Base-by-base conservation (phyloP, 2,113 vertebrate species). In the Platycercus adscitus region DNA sequence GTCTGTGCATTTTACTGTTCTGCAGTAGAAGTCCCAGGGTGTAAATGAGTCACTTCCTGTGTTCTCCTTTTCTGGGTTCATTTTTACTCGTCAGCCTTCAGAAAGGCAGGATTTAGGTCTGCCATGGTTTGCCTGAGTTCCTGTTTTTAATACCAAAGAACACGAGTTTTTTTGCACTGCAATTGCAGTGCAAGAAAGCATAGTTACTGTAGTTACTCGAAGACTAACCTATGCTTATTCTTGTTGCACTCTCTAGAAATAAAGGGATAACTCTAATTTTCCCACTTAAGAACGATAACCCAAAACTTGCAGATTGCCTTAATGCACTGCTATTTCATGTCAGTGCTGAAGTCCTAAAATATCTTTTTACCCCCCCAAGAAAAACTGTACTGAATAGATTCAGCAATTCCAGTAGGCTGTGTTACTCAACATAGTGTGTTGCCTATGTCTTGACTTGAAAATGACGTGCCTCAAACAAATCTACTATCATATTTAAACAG, bases 31-130 rank as follows among this genome's bases (percentile, higher is more conserved):
- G 55, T 81, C 25, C 0, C 1, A 63, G 86, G 61, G 50, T 89
- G 14, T 75, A 28, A 91, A 75, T 86, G 65, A 96, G 70, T 95
- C 83, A 91, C 31, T 92, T 97, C 94, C 86, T 9, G 3, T 50
- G 23, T 77, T 83, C 31, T 60, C 9, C 41, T n/a, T 31, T 56
- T 49, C 23, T 85, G 70, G 25, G 25, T 88, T 88, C 4, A 15
- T 84, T 93, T 88, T 69, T 56, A 21, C 58, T 70, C 78, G 69
- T 71, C 65, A 78, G 73, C 50, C 11, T 78, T 85, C 35, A 61
- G 18, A 90, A 86, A 75, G 25, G 53, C 91, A 94, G 91, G 60
- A 70, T 83, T 88, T 81, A 66, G 26, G 68, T 91, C 33, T 56
- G 20, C 69, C 13, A 7, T 17, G 9, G 18, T 72, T 43, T 81